A percentile compares a stretch with the other conserved stretches of the same genome.
Conservation (phyloP, 2,888 invertebrate genomes). For the Lasioglossum oenotherae region DNA sequence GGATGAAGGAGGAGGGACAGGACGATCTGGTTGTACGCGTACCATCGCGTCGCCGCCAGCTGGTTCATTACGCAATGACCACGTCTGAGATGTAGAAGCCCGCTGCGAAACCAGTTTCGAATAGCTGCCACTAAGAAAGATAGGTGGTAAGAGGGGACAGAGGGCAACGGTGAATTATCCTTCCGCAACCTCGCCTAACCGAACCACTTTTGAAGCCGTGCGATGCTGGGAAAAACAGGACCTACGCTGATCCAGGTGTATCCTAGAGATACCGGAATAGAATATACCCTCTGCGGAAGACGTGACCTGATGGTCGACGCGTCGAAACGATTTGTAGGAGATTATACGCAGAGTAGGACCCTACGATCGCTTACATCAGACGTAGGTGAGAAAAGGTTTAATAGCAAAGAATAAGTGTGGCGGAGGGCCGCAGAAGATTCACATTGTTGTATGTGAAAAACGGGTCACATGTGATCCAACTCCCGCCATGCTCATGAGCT, state of each 20-base stretch:
- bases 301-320: too few species aligned
- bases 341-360: too few species aligned
- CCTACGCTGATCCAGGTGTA: neutral
- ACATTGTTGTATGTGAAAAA: too few species aligned
- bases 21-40: slow-evolving; percentile 44
- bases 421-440: too few species aligned
- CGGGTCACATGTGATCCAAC: too few species aligned
- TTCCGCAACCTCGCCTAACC: slow-evolving; percentile 81
- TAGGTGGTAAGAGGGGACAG: slow-evolving; percentile 48
- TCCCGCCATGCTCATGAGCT: too few species aligned
- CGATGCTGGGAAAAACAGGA: slow-evolving; percentile 17
- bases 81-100: slow-evolving; percentile 75
- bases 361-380: too few species aligned
- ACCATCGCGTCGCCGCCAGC: slow-evolving; percentile 62
- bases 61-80: slow-evolving; percentile 79
- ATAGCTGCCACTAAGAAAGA: slow-evolving; percentile 66
- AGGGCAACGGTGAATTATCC: slow-evolving; percentile 78
- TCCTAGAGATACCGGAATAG: too few species aligned
- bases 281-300: too few species aligned
- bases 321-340: too few species aligned
- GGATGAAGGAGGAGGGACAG: slow-evolving; percentile 10
- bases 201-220: slow-evolving; percentile 53
- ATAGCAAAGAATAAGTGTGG: too few species aligned
- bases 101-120: slow-evolving; percentile 79
- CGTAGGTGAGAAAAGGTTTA: too few species aligned